phyloP scores from a whole-genome alignment of 2,797 vertebrate genomes.

The Heteromormyrus szaboi region DNA sequence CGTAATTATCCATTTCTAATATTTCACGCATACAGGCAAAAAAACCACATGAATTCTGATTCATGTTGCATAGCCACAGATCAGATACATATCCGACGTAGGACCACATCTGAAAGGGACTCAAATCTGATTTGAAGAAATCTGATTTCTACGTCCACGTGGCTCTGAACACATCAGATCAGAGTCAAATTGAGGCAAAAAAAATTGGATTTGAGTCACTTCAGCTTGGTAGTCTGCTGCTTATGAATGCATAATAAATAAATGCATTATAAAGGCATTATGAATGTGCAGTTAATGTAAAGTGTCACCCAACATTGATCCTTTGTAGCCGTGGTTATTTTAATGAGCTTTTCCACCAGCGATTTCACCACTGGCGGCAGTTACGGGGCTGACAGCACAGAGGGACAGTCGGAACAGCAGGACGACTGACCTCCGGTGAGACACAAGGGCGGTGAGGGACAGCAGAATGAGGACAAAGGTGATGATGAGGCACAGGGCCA shows the following conservation, averaged over 20 bases:
- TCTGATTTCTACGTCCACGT: not conserved
- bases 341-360: not conserved
- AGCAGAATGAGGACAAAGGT: constrained; percentile 63
- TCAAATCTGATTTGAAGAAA: not conserved
- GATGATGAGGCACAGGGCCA: constrained; percentile 64
- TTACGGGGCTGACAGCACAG: not conserved
- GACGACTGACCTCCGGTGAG: constrained; percentile 64
- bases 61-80: not conserved
- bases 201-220: not conserved
- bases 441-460: constrained; percentile 58
- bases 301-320: not conserved
- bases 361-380: not conserved
- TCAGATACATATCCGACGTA: not conserved
- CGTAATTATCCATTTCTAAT: too few species aligned
- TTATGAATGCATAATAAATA: not conserved
- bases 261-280: not conserved
- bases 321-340: not conserved
- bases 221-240: not conserved
- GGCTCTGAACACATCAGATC: not conserved
- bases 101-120: not conserved
- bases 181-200: not conserved
- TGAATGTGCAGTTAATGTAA: not conserved
- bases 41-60: not conserved
- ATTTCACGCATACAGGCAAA: not conserved
- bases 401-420: not conserved